phyloP scores from a whole-genome alignment of 2,888 invertebrate genomes.

The Nematopogon swammerdamellus region DNA sequence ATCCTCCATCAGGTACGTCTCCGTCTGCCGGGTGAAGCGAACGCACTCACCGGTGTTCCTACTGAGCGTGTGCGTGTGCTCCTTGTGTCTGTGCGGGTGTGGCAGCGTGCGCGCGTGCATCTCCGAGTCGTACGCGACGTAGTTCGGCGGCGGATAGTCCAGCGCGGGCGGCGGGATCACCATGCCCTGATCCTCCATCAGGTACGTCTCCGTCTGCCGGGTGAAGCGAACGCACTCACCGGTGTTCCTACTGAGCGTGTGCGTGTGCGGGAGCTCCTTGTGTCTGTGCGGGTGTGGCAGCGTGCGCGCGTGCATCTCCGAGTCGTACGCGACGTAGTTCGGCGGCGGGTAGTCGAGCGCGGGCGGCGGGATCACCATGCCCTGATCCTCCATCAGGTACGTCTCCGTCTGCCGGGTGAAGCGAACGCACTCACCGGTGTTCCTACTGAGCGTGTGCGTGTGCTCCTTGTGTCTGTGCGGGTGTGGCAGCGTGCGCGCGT shows the following conservation, averaged over 20 bases:
- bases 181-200: slow-evolving; percentile 48
- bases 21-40: too few species aligned
- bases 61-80: slow-evolving; percentile 49
- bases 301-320: slow-evolving; percentile 38
- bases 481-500: slow-evolving; percentile 50
- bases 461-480: slow-evolving; percentile 57
- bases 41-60: slow-evolving; percentile 54
- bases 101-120: slow-evolving; percentile 46
- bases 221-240: too few species aligned
- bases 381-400: slow-evolving; percentile 54
- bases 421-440: slow-evolving; percentile 38
- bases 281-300: slow-evolving; percentile 59
- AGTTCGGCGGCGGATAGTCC: slow-evolving; percentile 60
- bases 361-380: slow-evolving; percentile 57
- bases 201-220: slow-evolving; percentile 59
- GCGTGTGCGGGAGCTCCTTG: slow-evolving; percentile 46
- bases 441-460: slow-evolving; percentile 52
- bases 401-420: slow-evolving; percentile 60
- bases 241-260: slow-evolving; percentile 50
- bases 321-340: slow-evolving; percentile 47
- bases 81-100: slow-evolving; percentile 58
- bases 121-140: slow-evolving; percentile 46
- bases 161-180: slow-evolving; percentile 62
- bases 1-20: slow-evolving; percentile 54
- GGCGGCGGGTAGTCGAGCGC: slow-evolving; percentile 63